These are phyloP conservation scores for Cepaea hortensis DNA, from an alignment of 2,888 invertebrate genomes.

Conservation along the genomic window DNA sequence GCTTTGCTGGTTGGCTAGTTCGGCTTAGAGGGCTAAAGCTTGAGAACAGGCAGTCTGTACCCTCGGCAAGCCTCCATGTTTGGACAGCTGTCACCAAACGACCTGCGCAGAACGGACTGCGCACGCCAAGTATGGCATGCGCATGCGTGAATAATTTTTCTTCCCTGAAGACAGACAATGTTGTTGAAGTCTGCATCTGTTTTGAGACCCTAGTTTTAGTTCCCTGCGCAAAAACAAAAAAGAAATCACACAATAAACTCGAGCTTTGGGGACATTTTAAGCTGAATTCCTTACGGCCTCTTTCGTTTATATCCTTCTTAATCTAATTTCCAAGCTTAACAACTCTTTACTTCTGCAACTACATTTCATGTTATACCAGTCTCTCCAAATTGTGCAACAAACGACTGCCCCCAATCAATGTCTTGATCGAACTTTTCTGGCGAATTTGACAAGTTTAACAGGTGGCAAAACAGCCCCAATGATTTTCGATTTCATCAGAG, in stretches of 20 bases:
- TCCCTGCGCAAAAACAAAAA: not conserved
- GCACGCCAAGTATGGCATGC: slow-evolving; percentile 62
- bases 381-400: slow-evolving; percentile 37
- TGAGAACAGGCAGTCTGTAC: slow-evolving; percentile 70
- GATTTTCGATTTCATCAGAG: slow-evolving; percentile 57
- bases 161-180: slow-evolving; percentile 42
- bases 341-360: not conserved
- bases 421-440: slow-evolving; percentile 52
- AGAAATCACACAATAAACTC: slow-evolving; percentile 45
- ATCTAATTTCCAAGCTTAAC: slow-evolving; percentile 4
- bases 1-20: slow-evolving; percentile 72
- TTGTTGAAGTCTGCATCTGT: slow-evolving; percentile 52
- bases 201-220: slow-evolving; percentile 46
- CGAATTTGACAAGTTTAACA: slow-evolving; percentile 56
- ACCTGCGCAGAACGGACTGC: slow-evolving; percentile 72
- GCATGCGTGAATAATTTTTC: slow-evolving; percentile 67
- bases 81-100: slow-evolving; percentile 73
- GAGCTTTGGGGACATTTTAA: not conserved
- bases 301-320: not conserved
- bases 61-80: slow-evolving; percentile 74
- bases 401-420: slow-evolving; percentile 50
- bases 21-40: slow-evolving; percentile 71
- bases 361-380: not conserved
- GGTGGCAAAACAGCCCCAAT: slow-evolving; percentile 56
- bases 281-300: not conserved